A percentile compares a stretch with the other conserved stretches of the same genome.
Conservation (phyloP, 2,113 vertebrate species). For the Mystacornis crossleyi region DNA sequence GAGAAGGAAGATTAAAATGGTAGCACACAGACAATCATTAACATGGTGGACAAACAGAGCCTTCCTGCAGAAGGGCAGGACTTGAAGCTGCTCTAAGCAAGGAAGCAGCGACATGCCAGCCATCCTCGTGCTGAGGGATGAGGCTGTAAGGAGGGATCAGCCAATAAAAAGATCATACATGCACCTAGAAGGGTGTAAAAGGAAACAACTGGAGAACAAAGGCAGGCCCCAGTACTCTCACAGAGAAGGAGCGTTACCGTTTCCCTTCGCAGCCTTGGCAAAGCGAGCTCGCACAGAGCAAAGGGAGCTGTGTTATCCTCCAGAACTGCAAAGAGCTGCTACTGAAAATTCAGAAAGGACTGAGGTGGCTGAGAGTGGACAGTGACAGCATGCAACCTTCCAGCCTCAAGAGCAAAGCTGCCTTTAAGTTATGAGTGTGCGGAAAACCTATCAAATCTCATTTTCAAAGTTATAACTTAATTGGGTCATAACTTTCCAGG, state of each 20-base stretch:
- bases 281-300: constrained; percentile 6
- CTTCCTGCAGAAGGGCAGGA: not conserved
- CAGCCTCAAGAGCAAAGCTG: not conserved
- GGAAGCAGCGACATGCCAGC: not conserved
- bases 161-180: not conserved
- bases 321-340: not conserved
- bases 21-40: not conserved
- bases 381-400: not conserved
- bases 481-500: not conserved
- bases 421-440: not conserved
- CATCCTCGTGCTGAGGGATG: not conserved
- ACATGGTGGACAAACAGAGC: not conserved
- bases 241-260: not conserved
- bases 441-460: not conserved
- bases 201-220: not conserved
- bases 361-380: not conserved
- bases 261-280: not conserved
- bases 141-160: not conserved
- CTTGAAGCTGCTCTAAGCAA: not conserved
- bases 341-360: not conserved
- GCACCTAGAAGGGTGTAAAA: not conserved
- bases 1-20: not conserved
- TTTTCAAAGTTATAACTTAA: not conserved
- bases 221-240: not conserved
- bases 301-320: not conserved